phyloP scores from a whole-genome alignment of 2,797 vertebrate species.

The Ficedula albicollis region DNA sequence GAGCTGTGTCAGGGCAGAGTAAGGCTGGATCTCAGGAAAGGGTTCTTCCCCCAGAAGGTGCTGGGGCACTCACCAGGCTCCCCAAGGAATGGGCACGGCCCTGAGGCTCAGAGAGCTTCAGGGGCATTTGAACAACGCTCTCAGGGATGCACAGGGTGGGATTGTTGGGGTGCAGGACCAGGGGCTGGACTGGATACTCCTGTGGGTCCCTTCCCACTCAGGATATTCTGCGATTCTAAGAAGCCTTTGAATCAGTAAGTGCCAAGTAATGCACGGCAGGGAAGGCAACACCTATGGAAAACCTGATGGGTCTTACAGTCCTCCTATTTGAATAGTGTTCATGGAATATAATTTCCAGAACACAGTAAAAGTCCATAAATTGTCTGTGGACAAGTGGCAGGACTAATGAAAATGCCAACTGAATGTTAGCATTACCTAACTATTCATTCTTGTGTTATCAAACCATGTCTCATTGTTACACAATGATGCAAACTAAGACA shows the following conservation, averaged over 20 bases:
- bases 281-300: background rate
- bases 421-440: background rate
- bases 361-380: background rate
- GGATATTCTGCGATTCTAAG: background rate
- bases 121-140: fast-evolving
- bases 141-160: background rate
- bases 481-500: background rate
- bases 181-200: background rate
- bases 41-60: background rate
- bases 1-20: fast-evolving
- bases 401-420: background rate
- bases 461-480: background rate
- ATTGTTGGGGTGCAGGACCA: background rate
- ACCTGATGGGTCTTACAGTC: background rate
- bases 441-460: background rate
- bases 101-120: background rate
- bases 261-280: fast-evolving
- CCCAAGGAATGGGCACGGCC: background rate
- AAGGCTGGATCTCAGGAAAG: fast-evolving
- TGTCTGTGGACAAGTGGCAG: background rate
- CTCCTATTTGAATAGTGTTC: background rate
- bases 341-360: background rate
- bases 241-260: background rate
- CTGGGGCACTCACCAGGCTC: background rate
- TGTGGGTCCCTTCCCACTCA: background rate